Base-by-base conservation (phyloP, 2,113 vertebrate species). In the Emberiza fucata region DNA sequence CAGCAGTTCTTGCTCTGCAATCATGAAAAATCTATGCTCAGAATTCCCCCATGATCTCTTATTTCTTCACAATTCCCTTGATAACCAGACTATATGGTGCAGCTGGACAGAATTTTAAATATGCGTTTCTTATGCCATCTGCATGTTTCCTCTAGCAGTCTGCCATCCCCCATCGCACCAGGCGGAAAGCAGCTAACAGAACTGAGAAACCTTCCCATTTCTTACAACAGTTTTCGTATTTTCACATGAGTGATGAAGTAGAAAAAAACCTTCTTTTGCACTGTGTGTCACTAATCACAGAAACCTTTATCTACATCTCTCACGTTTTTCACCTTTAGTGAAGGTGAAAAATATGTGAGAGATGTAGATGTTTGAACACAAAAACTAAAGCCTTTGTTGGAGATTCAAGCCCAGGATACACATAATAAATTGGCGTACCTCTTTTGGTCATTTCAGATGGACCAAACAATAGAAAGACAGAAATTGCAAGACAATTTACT, bases 51-150 rank as follows among this genome's bases (percentile, higher is more conserved):
- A 12, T 60, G 57, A 73, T 89, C 56, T 77, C 70, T 71, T 40
- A 27, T 85, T 95, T 95, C 50, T 95, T 65, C 72, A 40, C 28
- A 77, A 27, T 86, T 78, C 72, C 68, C 53, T 63, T 92, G 79
- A 82, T 72, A 95, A 79, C 25, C 29, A 78, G 82, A 86, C 48
- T 78, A 47, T 37, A 64, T 2, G 1, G 53, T 78, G n/a, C 80
- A 94, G 76, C 73, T 92, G 87, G 76, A 79, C 45, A 84, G 39
- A 76, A 80, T 69, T 94, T 80, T 82, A 92, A 61, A 59, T 39
- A 86, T 3, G 21, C 4, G 0, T 92, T 88, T 78, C 83, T 76
- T 56, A 47, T 48, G n/a, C 84, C 61, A 51, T 71, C 78, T 92
- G 48, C 59, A 40, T 2, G 1, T 71, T 94, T 89, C 35, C 71